phyloP scores from a whole-genome alignment of 2,888 invertebrate species.

The Lissonota sp. region DNA sequence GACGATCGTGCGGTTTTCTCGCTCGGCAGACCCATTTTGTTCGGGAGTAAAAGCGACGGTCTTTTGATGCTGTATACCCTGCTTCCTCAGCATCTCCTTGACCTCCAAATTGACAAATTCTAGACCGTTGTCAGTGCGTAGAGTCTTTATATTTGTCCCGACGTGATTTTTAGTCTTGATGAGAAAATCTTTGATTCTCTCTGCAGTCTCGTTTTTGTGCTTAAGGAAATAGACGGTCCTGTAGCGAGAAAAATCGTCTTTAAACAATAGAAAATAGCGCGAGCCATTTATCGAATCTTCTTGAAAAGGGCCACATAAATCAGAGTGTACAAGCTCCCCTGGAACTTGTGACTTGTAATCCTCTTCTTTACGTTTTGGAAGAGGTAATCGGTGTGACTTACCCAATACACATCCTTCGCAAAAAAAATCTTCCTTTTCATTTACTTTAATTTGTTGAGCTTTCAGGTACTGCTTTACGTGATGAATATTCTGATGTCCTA shows the following conservation, averaged over 20 bases:
- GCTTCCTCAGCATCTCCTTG: background rate
- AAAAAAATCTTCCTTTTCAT: slow-evolving; percentile 45
- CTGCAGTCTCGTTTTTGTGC: slow-evolving; percentile 49
- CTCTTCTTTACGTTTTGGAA: slow-evolving; percentile 44
- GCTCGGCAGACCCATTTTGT: slow-evolving; percentile 65
- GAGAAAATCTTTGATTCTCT: slow-evolving; percentile 54
- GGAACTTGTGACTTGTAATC: slow-evolving; percentile 45
- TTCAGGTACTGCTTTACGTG: slow-evolving; percentile 55
- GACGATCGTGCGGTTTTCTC: slow-evolving; percentile 66
- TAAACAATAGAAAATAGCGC: slow-evolving; percentile 58
- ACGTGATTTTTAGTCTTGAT: slow-evolving; percentile 42
- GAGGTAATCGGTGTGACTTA: slow-evolving; percentile 54
- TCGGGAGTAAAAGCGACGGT: slow-evolving; percentile 55
- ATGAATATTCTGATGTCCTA: slow-evolving; percentile 58
- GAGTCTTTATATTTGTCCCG: slow-evolving; percentile 36
- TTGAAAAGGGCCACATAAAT: slow-evolving; percentile 57
- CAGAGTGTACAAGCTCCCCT: slow-evolving; percentile 54
- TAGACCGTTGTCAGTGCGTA: slow-evolving; percentile 61
- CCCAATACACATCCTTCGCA: slow-evolving; percentile 58
- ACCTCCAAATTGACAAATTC: slow-evolving; percentile 57
- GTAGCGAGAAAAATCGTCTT: slow-evolving; percentile 60
- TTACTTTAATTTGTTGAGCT: slow-evolving; percentile 34
- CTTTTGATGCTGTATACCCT: slow-evolving; percentile 33
- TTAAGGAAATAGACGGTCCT: slow-evolving; percentile 58
- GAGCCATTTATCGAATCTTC: slow-evolving; percentile 49